A percentile compares a stretch with the other conserved stretches of the same genome.
phyloP scores from a whole-genome alignment of 2,113 vertebrate genomes.

The Neogobius melanostomus region DNA sequence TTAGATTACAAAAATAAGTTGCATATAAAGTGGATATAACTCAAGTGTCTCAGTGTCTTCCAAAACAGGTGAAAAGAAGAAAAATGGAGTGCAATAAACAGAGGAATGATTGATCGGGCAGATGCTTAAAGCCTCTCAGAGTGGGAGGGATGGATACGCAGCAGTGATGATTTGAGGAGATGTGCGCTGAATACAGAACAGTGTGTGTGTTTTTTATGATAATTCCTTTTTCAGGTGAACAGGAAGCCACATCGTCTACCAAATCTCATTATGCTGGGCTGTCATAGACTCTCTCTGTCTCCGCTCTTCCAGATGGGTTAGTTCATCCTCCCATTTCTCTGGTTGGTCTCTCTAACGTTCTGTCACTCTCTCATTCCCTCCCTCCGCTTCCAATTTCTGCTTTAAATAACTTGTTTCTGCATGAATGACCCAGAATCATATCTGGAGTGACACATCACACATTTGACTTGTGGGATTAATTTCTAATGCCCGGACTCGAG shows the following conservation, averaged over 20 bases:
- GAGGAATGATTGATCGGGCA: constrained; percentile 41
- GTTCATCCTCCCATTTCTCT: constrained; percentile 48
- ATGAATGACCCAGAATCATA: constrained; percentile 69
- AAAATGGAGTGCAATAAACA: constrained; percentile 36
- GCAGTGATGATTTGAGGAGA: constrained; percentile 37
- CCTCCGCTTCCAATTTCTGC: constrained; percentile 62
- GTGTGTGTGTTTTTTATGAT: constrained; percentile 44
- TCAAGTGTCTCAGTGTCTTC: constrained; percentile 2
- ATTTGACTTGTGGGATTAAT: constrained; percentile 75
- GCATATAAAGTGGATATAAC: neutral
- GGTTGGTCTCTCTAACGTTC: constrained; percentile 35
- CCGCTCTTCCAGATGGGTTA: constrained; percentile 62
- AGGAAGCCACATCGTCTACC: constrained; percentile 49
- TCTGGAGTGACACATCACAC: constrained; percentile 66
- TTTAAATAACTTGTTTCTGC: constrained; percentile 76
- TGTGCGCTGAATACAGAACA: constrained; percentile 40
- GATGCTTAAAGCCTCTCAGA: constrained; percentile 35
- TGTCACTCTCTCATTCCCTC: constrained; percentile 9
- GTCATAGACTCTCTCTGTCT: constrained; percentile 59
- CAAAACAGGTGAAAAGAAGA: constrained; percentile 25
- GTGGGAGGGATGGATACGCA: constrained; percentile 24
- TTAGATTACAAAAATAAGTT: constrained; percentile 22
- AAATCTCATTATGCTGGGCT: constrained; percentile 63
- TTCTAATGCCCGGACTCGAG: constrained; percentile 65
- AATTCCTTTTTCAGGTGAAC: constrained; percentile 63